Base-by-base conservation (phyloP, 2,113 vertebrate species). In the Python bivittatus region DNA sequence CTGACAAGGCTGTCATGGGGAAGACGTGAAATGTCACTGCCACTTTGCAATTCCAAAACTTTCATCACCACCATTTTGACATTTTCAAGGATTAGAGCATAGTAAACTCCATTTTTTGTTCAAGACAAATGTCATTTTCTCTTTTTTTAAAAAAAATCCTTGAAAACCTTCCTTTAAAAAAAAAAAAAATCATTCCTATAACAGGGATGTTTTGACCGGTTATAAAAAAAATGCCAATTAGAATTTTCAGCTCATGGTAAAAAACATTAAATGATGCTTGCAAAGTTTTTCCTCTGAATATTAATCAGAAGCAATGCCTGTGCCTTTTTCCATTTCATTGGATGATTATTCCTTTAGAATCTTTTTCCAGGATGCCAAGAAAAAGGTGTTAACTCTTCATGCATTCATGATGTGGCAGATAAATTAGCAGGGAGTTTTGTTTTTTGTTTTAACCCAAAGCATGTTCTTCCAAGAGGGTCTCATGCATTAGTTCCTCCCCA, bases 41-140 rank as follows among this genome's bases (percentile, higher is more conserved):
- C 79, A 53, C 84, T 89, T 92, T 84, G 48, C 56, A 84, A 12
- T 85, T 53, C 88, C 54, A 64, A 85, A 85, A 85, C 64, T 92
- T 88, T 25, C 57, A 33, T 85, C 79, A 64, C 88, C 60, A 89
- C 88, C 84, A 60, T 89, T 89, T 64, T 89, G 91, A 92, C 88
- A 89, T 85, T 88, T 92, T 53, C 79, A 27, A 84, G 79, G 72
- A 89, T 54, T 42, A 38, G 79, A 42, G 23, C 57, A 7, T 29
- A 23, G 53, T 42, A 89, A 85, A 54, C 88, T 54, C 79, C 57
- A 60, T 64, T 92, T 85, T 92, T 64, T 88, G 61, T 42, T 92
- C 88, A 85, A 84, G 33, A 85, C 57, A 89, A 85, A 89, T 89
- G 88, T 89, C 91, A 92, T 85, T 92, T 23, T 84, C 88, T 27